These are phyloP conservation scores for Motacilla tschutschensis DNA, from an alignment of 2,113 vertebrate genomes.

Conservation along the genomic window DNA sequence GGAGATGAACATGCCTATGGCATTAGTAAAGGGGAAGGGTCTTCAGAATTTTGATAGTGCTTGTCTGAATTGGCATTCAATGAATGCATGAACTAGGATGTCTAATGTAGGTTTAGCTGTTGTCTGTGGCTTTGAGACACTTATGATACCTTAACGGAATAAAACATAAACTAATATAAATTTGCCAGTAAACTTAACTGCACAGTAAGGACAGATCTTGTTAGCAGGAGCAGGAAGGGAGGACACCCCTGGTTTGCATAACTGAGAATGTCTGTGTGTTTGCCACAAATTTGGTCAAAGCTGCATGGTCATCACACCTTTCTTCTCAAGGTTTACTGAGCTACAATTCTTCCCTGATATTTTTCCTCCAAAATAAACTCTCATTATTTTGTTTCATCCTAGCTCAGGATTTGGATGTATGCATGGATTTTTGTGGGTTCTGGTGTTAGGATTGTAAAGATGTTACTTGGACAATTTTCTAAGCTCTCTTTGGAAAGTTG, in stretches of 20 bases:
- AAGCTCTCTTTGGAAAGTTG: not conserved
- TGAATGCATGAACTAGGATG: not conserved
- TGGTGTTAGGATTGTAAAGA: not conserved
- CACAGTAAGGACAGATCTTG: not conserved
- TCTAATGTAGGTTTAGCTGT: not conserved
- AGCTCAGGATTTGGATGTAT: not conserved
- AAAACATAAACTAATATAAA: not conserved
- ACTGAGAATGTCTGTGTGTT: not conserved
- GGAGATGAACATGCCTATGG: not conserved
- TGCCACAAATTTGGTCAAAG: not conserved
- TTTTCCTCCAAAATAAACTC: not conserved
- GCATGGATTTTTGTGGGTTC: not conserved
- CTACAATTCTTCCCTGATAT: not conserved
- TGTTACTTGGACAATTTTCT: not conserved
- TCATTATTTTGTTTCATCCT: not conserved
- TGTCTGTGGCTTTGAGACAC: not conserved
- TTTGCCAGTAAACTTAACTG: not conserved
- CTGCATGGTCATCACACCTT: fast-evolving
- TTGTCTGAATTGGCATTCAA: not conserved
- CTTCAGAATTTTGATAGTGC: not conserved
- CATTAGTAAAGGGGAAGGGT: not conserved
- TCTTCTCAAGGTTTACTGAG: not conserved
- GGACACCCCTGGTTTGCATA: not conserved
- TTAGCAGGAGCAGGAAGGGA: not conserved
- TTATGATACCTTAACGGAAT: not conserved